Percentiles rank a stretch among this genome's conserved stretches.
phyloP scores from a whole-genome alignment of 2,888 invertebrate species.

The Galerucella pusilla region DNA sequence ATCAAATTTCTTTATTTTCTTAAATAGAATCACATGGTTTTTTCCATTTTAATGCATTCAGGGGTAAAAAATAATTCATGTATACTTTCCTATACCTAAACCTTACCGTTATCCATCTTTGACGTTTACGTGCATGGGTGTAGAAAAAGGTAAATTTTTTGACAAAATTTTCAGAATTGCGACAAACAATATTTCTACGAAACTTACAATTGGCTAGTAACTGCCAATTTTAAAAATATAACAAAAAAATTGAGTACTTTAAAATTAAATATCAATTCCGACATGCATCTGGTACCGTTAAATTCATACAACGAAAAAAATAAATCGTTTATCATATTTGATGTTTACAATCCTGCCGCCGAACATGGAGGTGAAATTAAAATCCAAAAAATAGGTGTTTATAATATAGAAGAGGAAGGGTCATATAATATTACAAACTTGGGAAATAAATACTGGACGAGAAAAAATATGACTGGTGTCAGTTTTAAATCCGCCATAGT shows the following conservation, averaged over 20 bases:
- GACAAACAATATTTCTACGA: conserved; percentile 51
- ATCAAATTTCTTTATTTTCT: too few relatives aligned
- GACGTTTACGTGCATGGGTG: too few relatives aligned
- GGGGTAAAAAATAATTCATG: too few relatives aligned
- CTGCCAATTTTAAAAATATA: conserved; percentile 53
- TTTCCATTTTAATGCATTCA: too few relatives aligned
- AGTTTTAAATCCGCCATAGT: conserved; percentile 69
- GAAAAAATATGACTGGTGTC: conserved; percentile 70
- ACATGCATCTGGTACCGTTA: conserved; percentile 62
- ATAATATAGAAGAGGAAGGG: conserved; percentile 57
- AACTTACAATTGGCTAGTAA: conserved; percentile 64
- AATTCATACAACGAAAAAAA: conserved; percentile 37
- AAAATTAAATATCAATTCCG: conserved; percentile 66
- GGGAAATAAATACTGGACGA: conserved; percentile 60
- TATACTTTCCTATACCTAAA: too few relatives aligned
- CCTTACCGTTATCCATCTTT: too few relatives aligned
- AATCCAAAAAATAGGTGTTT: conserved; percentile 67
- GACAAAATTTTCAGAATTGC: conserved; percentile 41
- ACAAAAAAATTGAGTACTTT: conserved; percentile 58
- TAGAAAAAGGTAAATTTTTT: background rate
- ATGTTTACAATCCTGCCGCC: conserved; percentile 70
- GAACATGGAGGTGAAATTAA: conserved; percentile 67
- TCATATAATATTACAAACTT: conserved; percentile 45
- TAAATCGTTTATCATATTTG: conserved; percentile 61
- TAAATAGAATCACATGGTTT: too few relatives aligned